Percentiles rank a stretch among this genome's conserved stretches.
phyloP scores from a whole-genome alignment of 2,888 invertebrate genomes.

The Eristalis intricaria region DNA sequence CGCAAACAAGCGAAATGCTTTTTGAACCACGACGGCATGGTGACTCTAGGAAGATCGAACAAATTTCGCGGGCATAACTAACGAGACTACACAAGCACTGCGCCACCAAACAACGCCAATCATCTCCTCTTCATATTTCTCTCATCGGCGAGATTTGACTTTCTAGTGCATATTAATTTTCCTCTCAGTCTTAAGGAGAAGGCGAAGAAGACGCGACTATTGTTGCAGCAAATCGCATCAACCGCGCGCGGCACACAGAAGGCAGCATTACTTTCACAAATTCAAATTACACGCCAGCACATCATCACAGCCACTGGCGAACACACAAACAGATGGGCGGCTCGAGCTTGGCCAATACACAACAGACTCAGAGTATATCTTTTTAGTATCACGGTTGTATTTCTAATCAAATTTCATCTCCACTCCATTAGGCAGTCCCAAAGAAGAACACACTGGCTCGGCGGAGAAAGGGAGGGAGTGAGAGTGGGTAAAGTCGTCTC shows the following conservation, averaged over 20 bases:
- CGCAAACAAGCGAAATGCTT: conserved; percentile 73
- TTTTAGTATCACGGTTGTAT: conserved; percentile 36
- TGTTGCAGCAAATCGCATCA: conserved; percentile 70
- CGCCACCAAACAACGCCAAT: conserved; percentile 27
- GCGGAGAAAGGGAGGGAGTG: background rate
- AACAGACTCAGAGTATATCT: background rate
- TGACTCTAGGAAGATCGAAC: conserved; percentile 52
- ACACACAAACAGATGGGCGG: conserved; percentile 9
- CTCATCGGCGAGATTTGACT: conserved; percentile 45
- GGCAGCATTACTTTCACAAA: conserved; percentile 69
- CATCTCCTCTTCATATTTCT: conserved; percentile 12
- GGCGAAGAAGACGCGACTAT: conserved; percentile 48
- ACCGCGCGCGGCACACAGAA: conserved; percentile 37
- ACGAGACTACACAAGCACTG: conserved; percentile 22
- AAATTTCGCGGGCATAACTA: conserved; percentile 42
- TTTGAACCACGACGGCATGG: conserved; percentile 74
- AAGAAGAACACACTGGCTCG: background rate
- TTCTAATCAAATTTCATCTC: conserved; percentile 68
- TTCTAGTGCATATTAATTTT: conserved; percentile 69
- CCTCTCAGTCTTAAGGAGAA: conserved; percentile 43
- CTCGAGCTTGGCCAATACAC: no score
- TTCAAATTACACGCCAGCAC: conserved; percentile 61
- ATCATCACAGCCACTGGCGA: conserved; percentile 27
- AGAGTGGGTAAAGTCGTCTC: conserved; percentile 12
- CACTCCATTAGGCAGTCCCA: conserved; percentile 52